phyloP scores from a whole-genome alignment of 2,888 invertebrate genomes.

The Portevinia maculata region DNA sequence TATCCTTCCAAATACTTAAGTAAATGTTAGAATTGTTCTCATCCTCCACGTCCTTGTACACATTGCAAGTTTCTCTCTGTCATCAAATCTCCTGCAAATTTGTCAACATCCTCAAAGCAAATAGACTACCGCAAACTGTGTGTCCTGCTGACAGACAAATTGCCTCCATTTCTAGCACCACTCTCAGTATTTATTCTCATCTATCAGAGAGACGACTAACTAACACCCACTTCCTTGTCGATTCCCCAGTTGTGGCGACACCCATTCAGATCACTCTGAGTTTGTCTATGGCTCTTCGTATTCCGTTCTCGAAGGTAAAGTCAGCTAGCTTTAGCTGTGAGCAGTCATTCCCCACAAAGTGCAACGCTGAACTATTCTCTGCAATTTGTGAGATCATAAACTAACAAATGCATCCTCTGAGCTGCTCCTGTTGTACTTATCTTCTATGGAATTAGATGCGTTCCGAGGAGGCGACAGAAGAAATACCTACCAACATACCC shows the following conservation, averaged over 20 bases:
- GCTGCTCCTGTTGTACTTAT: conserved; percentile 18
- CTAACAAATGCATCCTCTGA: conserved; percentile 60
- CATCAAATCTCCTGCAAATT: conserved; percentile 53
- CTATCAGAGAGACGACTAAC: conserved; percentile 7
- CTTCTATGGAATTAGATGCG: conserved; percentile 25
- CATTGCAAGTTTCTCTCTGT: not conserved
- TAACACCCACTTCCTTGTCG: conserved; percentile 53
- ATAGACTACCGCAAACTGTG: conserved; percentile 55
- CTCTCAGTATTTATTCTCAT: conserved; percentile 2
- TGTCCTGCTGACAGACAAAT: conserved; percentile 67
- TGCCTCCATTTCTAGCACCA: conserved; percentile 48
- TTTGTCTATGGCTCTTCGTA: conserved; percentile 3
- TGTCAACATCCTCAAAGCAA: conserved; percentile 58
- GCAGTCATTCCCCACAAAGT: conserved; percentile 34
- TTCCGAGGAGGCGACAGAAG: not conserved
- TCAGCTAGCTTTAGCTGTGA: not conserved
- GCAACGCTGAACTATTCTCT: conserved; percentile 43
- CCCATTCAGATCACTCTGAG: not conserved
- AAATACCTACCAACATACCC: conserved; percentile 3
- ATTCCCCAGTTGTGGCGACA: conserved; percentile 44
- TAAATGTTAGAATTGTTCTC: not conserved
- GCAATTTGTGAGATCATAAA: conserved; percentile 61
- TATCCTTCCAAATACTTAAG: not conserved
- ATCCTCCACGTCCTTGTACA: not conserved
- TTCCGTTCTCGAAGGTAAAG: conserved; percentile 18